Base-by-base conservation (phyloP, 1,140 invertebrate genomes). In the Zaprionus capensis region DNA sequence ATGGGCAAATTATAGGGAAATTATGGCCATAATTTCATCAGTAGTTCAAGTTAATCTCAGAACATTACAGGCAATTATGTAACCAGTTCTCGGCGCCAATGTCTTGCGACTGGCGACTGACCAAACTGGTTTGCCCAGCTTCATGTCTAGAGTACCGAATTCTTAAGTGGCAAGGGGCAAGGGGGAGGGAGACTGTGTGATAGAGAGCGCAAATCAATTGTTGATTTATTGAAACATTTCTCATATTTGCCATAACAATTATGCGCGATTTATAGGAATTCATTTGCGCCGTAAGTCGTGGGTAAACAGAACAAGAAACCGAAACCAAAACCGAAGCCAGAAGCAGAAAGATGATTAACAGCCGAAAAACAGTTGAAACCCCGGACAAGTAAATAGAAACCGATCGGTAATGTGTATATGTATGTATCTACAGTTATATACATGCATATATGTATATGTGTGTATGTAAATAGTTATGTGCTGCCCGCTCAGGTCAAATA, bases 401-500 rank as follows among this genome's bases (percentile, higher is more conserved):
- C n/a, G n/a, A 46, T 46, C n/a, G n/a, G 14, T 14, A 38, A 15
- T 17, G 7, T 17, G n/a, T 46, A 14, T 22, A 49, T 49, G 14
- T 4, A 49, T 9, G 7, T 4, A 20, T 49, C 15, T 41, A 41
- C 14, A 38, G 14, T 5, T 38, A 38, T 38, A 15, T 5, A 14
- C 14, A 15, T 2, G 1, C 26, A 5, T 15, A n/a, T 46, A n/a
- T 44, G 15, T 15, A 46, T 17, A 9, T 46, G 41, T 9, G 1
- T 44, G n/a, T 46, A 17, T n/a, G 22, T 22, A 22, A 22, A 2
- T 17, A 46, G 15, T 7, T 7, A 2, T n/a, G 15, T 17, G 41
- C 41, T 46, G n/a, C n/a, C 7, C n/a, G 7, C 28, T 11, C 38
- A 49, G 69, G 51, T 65, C 51, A 62, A 72, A 66, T 15, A 53